Evolutionary conservation across 2,888 invertebrate genomes (phyloP), one percentile per base, ranked within the genome.

Genomic region (Beris chalybata): DNA sequence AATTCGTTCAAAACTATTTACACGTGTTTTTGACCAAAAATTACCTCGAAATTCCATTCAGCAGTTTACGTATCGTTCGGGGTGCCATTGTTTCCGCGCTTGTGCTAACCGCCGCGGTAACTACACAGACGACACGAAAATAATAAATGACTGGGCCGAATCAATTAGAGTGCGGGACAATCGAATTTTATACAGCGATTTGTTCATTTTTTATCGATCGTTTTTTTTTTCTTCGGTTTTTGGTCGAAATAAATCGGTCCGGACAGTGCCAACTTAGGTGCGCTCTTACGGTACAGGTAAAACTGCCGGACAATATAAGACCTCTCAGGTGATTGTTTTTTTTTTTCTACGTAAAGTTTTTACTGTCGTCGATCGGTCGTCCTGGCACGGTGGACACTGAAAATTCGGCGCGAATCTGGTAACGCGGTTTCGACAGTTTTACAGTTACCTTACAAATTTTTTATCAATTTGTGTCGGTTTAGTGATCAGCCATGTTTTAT

Each of bases 391-490:
- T 4, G 12, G 30, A 32, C 59, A 38, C 50, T 50, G 50, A 64
- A 45, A 56, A 47, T 38, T 32, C 65, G 65, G 65, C 57, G 65
- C 65, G 65, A 65, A 65, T 29, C 31, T 38, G 32, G 57, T 58
- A 65, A 65, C 65, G 53, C 65, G 50, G 50, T 57, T 57, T 57
- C 65, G 65, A 57, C 65, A 57, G 53, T 57, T 65, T 65, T 65
- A 65, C 65, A 65, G 65, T 65, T 65, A 65, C 57, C 52, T 65
- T 65, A 65, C 65, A 65, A 65, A 65, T 65, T 65, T 65, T 65
- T 65, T 65, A 65, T 53, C 65, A 65, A 65, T 65, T 65, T 65
- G 55, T 65, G 64, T 65, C 64, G 64, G 64, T 54, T 65, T 54
- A 65, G 56, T 56, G 64, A 47, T 48, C 64, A 65, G 31, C 64